phyloP scores from a whole-genome alignment of 2,797 vertebrate genomes.

The Microcaecilia unicolor region DNA sequence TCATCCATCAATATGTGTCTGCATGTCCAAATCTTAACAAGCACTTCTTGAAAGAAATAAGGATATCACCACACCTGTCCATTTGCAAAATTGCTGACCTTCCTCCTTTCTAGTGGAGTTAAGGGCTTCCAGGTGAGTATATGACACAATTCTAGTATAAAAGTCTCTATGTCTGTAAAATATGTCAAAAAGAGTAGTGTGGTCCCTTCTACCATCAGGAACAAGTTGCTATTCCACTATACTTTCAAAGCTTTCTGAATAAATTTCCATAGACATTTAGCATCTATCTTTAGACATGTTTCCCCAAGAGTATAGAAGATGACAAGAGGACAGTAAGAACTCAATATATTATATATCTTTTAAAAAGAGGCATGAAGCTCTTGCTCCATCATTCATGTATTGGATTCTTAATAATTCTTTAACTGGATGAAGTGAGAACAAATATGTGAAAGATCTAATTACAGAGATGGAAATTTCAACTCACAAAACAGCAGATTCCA shows the following conservation, averaged over 20 bases:
- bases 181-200: neutral
- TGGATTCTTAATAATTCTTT: neutral
- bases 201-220: neutral
- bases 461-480: too few relatives aligned
- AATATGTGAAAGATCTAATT: neutral
- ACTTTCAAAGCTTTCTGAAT: neutral
- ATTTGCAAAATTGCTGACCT: neutral
- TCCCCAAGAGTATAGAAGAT: neutral
- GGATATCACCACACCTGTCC: neutral
- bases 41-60: neutral
- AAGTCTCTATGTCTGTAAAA: neutral
- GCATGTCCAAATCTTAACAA: neutral
- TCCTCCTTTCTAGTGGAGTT: neutral
- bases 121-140: neutral
- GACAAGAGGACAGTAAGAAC: neutral
- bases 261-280: neutral
- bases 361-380: neutral
- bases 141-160: neutral
- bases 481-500: too few relatives aligned
- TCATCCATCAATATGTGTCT: neutral
- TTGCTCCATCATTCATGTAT: rapidly evolving
- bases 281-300: neutral
- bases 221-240: rapidly evolving
- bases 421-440: neutral
- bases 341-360: neutral